Evolutionary conservation across 2,888 invertebrate genomes (phyloP).

Genomic region (Athalia circularis): DNA sequence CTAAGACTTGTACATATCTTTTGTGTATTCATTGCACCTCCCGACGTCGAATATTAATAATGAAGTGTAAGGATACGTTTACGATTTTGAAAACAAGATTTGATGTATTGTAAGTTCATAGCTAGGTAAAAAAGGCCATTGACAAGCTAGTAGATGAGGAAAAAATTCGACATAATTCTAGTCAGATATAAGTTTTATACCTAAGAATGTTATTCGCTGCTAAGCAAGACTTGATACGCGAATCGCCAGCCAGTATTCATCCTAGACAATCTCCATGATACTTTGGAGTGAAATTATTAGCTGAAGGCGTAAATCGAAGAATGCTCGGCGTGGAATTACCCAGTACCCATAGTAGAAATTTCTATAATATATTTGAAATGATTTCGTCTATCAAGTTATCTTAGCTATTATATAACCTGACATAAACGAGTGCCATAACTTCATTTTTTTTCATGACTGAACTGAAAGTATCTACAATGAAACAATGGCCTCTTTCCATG

Average conservation of each 20-base stretch:
- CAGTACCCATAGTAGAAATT: slow-evolving; percentile 39
- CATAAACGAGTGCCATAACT: slow-evolving; percentile 38
- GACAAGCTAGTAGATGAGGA: slow-evolving; percentile 33
- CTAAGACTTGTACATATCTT: slow-evolving; percentile 57
- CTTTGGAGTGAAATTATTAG: not conserved
- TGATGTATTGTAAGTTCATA: slow-evolving; percentile 19
- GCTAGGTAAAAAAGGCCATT: slow-evolving; percentile 18
- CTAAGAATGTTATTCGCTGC: slow-evolving; percentile 25
- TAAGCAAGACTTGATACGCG: slow-evolving; percentile 23
- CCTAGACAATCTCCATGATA: not conserved
- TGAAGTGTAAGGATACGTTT: slow-evolving; percentile 49
- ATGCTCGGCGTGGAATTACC: slow-evolving; percentile 14
- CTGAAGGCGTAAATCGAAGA: not conserved
- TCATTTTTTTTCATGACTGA: slow-evolving; percentile 15
- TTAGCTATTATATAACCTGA: slow-evolving; percentile 42
- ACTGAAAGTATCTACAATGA: slow-evolving; percentile 32
- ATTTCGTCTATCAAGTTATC: slow-evolving; percentile 38
- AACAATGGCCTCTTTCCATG: slow-evolving; percentile 18
- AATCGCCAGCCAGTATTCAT: not conserved
- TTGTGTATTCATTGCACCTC: slow-evolving; percentile 58
- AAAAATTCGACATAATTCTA: slow-evolving; percentile 22
- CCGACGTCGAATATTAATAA: slow-evolving; percentile 28
- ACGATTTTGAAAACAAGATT: slow-evolving; percentile 34
- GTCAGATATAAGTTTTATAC: slow-evolving; percentile 24
- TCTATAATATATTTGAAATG: slow-evolving; percentile 17